Evolutionary conservation across 2,113 vertebrate species (phyloP), one percentile per base, ranked within the genome.

Genomic region (Brachyistius frenatus): DNA sequence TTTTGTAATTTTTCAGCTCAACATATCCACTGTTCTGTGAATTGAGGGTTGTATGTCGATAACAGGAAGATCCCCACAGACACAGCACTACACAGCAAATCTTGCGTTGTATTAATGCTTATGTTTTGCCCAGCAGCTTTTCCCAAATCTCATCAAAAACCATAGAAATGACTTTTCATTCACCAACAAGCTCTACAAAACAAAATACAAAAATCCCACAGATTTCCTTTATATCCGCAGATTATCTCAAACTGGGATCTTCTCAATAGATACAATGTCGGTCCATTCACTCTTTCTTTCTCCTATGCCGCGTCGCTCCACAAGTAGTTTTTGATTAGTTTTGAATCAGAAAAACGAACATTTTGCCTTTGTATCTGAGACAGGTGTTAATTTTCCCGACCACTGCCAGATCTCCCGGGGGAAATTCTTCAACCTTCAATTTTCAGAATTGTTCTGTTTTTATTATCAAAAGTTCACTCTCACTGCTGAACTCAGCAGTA

Each of bases 311-410:
- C 2, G 0, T 36, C 33, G 63, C 2, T 77, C 9, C 52, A 55
- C 23, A 36, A 50, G 37, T 8, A 31, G 0, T 41, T 61, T 78
- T 52, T 33, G 30, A 63, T 73, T 31, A 10, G 47, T 69, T 78
- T 54, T 76, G 32, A 66, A 70, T 73, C 35, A 37, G 33, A 32
- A 62, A 68, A 75, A 61, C 2, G 50, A 63, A 55, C 0, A 1
- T n/a, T 71, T 58, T 39, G 46, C 50, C 3, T 15, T 60, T 60
- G 33, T 7, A 41, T 32, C 61, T 41, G 30, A 77, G 79, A 78
- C 63, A 60, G 78, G 71, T 81, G 71, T 76, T 78, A 44, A 77
- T 71, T 76, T 69, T 63, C 55, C 7, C 63, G 39, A 39, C 50
- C 0, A n/a, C 63, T 41, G 44, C 60, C 10, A 46, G 36, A 49